Evolutionary conservation across 2,797 vertebrate genomes (phyloP), one percentile per base, ranked within the genome.

Genomic region (Sebastes glaucus): DNA sequence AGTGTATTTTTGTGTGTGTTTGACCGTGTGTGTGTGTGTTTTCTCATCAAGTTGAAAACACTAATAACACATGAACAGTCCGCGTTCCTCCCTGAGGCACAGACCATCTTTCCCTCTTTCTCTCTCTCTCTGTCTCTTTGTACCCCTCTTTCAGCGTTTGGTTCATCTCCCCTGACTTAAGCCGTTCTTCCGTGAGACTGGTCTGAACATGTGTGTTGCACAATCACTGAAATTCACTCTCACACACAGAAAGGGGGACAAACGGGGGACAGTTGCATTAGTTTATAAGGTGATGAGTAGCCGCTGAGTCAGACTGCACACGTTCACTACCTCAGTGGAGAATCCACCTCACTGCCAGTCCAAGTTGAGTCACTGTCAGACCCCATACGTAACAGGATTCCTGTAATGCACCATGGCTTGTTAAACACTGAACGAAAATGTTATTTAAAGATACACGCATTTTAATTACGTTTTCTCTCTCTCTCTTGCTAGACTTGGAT

Each of bases 401-500:
- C 46, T 69, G 25, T 73, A 81, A 87, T 71, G 63, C 67, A 66
- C 25, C 56, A 33, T 32, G 78, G 66, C 63, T 80, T 71, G 52
- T 83, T 71, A 28, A 72, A 80, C 35, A 64, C 61, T 46, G 23
- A 52, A 32, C 38, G 52, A 71, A 63, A 77, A 52, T 14, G 28
- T 73, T 73, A 81, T 84, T 84, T 74, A 67, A 73, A 87, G 59
- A 72, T 57, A 23, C 7, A 30, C 3, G 27, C n/a, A 53, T 5
- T 74, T 25, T 60, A 77, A 60, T 77, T 74, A n/a, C 8, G 10
- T 52, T 63, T 65, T 33, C 28, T 71, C 25, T 69, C 22, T 68
- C n/a, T 76, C 23, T 63, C 46, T 63, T 49, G 78, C 23, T 70
- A 97, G 95, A 84, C 66, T 53, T 97, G 95, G 95, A 96, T 97